Base-by-base conservation (phyloP, 2,888 invertebrate species). In the Xestia rhomboidea region DNA sequence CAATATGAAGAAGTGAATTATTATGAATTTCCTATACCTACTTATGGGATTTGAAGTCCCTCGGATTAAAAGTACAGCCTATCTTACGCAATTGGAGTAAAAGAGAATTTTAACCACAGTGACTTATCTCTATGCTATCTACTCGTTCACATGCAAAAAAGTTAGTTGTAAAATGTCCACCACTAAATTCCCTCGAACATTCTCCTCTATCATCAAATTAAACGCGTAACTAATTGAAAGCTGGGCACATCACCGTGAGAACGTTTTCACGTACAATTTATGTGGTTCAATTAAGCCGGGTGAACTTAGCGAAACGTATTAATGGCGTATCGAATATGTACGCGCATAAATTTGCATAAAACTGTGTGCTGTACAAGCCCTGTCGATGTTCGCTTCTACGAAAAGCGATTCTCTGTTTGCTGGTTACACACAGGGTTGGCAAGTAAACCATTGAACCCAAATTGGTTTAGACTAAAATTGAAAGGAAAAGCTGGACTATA, bases 391-490 rank as follows among this genome's bases (percentile, higher is more conserved):
- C 78, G 88, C 77, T 94, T 94, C 94, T 88, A 87, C 88, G 94
- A 93, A 94, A 93, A 90, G 90, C 91, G 87, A 91, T 94, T 92
- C 90, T 85, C 86, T 87, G 84, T 87, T 85, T 82, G 81, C 86
- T 84, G 63, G 73, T 84, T 81, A 87, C 75, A 87, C 75, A 79
- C 30, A 82, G 82, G 81, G 81, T 67, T 87, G 76, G 38, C 67
- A 79, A 60, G 13, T 18, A 49, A 80, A 60, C 38, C 24, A 13
- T 18, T 72, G 15, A 81, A 73, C 38, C 10, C 15, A 44, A 49
- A 62, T 51, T 38, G 11, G 24, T 73, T 34, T 34, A 15, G 51
- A 70, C 27, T 44, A 27, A 11, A 0, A 44, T 63, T 24, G 0
- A 24, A 34, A 1, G 1, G 15, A 49, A 57, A 41, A 4, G 41